Evolutionary conservation across 2,113 vertebrate species (phyloP).

Genomic region (Gallinago media): DNA sequence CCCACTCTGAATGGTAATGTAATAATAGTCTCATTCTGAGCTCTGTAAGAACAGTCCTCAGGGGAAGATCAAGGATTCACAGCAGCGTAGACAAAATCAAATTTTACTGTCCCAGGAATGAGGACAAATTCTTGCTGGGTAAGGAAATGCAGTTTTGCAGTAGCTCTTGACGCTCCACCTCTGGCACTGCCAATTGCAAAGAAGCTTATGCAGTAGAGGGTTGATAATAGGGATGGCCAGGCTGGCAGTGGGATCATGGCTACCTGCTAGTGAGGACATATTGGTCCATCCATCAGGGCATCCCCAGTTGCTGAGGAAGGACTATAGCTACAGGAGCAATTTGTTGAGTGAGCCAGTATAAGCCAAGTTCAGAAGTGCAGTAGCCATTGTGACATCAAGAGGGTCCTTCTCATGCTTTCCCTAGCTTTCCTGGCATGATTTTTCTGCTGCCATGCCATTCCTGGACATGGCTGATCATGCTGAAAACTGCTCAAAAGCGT

Average conservation of each 20-base stretch:
- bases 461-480: background rate
- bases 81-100: constrained; percentile 11
- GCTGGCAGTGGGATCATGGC: background rate
- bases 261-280: background rate
- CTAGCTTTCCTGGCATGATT: background rate
- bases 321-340: background rate
- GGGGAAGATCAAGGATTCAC: constrained; percentile 38
- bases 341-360: background rate
- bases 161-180: background rate
- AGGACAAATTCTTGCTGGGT: background rate
- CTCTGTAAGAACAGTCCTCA: constrained; percentile 1
- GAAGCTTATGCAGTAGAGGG: rapidly evolving
- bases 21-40: constrained; percentile 24
- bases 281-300: background rate
- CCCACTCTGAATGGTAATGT: constrained; percentile 21
- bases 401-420: background rate
- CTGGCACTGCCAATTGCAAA: background rate
- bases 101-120: constrained; percentile 12
- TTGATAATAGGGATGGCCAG: rapidly evolving
- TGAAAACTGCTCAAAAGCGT: background rate
- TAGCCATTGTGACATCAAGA: background rate
- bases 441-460: background rate
- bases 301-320: background rate
- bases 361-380: background rate
- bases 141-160: background rate